Conservation (phyloP, 1,140 invertebrate species). For the Drosophila subpulchrella region DNA sequence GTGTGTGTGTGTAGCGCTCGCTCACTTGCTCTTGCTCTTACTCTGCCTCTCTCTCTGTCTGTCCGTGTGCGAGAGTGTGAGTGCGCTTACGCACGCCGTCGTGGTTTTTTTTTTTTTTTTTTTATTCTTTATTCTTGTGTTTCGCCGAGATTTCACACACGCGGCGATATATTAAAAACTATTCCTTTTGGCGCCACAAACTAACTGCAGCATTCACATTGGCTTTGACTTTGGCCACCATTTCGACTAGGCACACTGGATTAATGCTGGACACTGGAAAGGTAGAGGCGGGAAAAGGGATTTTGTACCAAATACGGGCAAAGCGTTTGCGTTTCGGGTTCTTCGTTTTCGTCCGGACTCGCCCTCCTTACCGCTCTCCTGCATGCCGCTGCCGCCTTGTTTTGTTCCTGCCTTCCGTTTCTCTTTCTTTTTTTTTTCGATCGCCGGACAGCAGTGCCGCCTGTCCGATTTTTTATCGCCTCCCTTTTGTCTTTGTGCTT, state of each 20-base stretch:
- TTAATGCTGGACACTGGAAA: conserved; percentile 6
- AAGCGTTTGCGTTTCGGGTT: conserved; percentile 8
- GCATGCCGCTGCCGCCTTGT: conserved; percentile 19
- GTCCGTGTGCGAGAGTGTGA: conserved; percentile 4
- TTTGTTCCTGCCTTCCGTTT: not conserved
- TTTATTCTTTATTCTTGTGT: not conserved
- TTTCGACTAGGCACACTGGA: not conserved
- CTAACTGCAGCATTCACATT: not conserved
- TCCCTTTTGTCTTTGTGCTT: conserved; percentile 41
- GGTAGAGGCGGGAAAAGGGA: conserved; percentile 37
- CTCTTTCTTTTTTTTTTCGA: not conserved
- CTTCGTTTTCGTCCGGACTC: conserved; percentile 1
- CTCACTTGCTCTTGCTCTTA: not conserved
- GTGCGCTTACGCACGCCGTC: conserved; percentile 36
- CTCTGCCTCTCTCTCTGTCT: conserved; percentile 14
- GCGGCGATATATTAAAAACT: conserved; percentile 8
- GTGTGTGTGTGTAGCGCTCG: conserved; percentile 2
- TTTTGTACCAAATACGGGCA: conserved; percentile 39
- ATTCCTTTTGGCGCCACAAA: conserved; percentile 23
- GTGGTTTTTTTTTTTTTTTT: conserved; percentile 16
- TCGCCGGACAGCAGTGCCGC: conserved; percentile 25
- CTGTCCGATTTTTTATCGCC: conserved; percentile 47
- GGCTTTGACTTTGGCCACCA: not conserved
- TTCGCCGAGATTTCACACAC: conserved; percentile 20
- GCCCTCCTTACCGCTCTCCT: conserved; percentile 18